Percentiles rank a stretch among this genome's conserved stretches.
Evolutionary conservation across 1,140 invertebrate species (phyloP).

Genomic region (Sycobia sp.): DNA sequence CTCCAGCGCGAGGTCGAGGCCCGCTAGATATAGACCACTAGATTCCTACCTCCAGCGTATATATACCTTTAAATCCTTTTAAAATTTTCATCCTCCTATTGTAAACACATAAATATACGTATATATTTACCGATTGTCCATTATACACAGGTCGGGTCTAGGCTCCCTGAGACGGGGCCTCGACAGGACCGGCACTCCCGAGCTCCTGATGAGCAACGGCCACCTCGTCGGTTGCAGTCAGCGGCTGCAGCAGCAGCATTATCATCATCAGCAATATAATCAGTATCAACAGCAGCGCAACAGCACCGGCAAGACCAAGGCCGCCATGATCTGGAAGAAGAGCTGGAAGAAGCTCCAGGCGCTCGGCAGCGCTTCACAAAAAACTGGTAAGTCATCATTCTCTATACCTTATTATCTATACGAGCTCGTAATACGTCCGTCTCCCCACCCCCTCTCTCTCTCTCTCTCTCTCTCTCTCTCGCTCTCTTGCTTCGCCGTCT

Average conservation of each 20-base stretch:
- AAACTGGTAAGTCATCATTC: constrained; percentile 49
- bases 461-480: too few species aligned
- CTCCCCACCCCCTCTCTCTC: constrained; percentile 4
- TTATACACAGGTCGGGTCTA: constrained; percentile 52
- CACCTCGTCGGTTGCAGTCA: background rate
- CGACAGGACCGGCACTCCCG: constrained; percentile 43
- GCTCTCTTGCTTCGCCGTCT: constrained; percentile 6
- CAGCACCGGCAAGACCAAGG: constrained; percentile 52
- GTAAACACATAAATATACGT: too few species aligned
- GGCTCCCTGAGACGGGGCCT: constrained; percentile 53
- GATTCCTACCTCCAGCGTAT: too few species aligned
- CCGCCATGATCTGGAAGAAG: constrained; percentile 60
- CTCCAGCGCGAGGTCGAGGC: too few species aligned
- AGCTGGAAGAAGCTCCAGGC: constrained; percentile 79
- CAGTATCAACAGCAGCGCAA: constrained; percentile 39
- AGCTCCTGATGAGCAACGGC: constrained; percentile 32
- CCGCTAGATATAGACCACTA: too few species aligned
- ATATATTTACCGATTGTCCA: too few species aligned
- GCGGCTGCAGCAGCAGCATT: constrained; percentile 24
- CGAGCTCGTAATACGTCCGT: too few species aligned
- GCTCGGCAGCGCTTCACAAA: constrained; percentile 65
- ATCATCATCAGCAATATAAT: constrained; percentile 38
- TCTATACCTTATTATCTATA: too few species aligned
- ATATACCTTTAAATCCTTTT: too few species aligned
- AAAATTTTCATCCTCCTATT: too few species aligned